Evolutionary conservation across 2,797 vertebrate genomes (phyloP), one percentile per base, ranked within the genome.

Genomic region (Acrossocheilus wenchowensis): DNA sequence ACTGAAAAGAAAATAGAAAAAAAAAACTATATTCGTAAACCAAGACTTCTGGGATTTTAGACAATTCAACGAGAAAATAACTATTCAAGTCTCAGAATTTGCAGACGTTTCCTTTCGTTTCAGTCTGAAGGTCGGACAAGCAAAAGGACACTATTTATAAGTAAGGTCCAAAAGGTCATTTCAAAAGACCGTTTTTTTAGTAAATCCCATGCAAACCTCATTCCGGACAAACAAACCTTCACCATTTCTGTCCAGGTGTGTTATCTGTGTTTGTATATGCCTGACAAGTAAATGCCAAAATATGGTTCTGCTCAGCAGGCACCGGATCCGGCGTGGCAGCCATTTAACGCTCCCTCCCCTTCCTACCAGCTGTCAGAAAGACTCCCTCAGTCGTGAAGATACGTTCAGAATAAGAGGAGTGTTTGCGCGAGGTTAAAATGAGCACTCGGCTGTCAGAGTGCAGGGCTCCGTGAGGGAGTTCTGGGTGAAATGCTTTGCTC

Each of bases 371-470:
- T 88, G 79, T 83, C 87, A 86, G 57, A 72, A 79, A 52, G 54
- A 82, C 75, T 82, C 64, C 72, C 72, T 86, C 81, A 86, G 60
- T 86, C 71, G 66, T 82, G 83, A 87, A 89, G 84, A 78, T 48
- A 52, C 80, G 36, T 72, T 84, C 23, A 57, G 66, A 87, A 82
- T 87, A 84, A 83, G 77, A 48, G 39, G 10, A 50, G 72, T 81
- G 82, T 87, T 84, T 72, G 72, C 48, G 48, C 8, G 36, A 78
- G 80, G 52, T 81, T 80, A 69, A 74, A 45, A 41, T 41, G 78
- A 72, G 62, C n/a, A 10, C 23, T 84, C 71, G 39, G 78, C 85
- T 84, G 88, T 89, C 88, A 86, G 77, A 54, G 71, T 68, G 86
- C 86, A 86, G 52, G 81, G 71, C 75, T 83, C 54, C n/a, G 54